Evolutionary conservation across 2,888 invertebrate genomes (phyloP).

Genomic region (Drosophila planitibia): DNA sequence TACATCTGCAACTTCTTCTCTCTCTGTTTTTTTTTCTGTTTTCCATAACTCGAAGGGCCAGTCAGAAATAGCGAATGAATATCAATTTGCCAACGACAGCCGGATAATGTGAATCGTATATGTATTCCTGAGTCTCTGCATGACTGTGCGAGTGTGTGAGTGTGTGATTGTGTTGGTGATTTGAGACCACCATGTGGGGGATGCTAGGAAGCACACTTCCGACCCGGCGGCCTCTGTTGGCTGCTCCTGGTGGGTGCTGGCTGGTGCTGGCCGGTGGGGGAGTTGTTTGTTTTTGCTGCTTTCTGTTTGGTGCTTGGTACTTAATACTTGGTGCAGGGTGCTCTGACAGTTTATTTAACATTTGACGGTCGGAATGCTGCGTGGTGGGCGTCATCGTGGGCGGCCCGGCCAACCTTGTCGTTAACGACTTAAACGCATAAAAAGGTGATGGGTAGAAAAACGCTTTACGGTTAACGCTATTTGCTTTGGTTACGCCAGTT

Average conservation of each 20-base stretch:
- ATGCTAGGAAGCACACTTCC: slow-evolving; percentile 35
- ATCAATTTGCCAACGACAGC: slow-evolving; percentile 61
- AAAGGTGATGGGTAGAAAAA: slow-evolving; percentile 52
- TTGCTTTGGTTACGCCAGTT: slow-evolving; percentile 49
- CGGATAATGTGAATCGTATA: slow-evolving; percentile 25
- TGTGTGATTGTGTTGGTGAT: slow-evolving; percentile 73
- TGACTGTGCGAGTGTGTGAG: slow-evolving; percentile 40
- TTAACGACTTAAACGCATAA: slow-evolving; percentile 63
- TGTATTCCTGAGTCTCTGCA: slow-evolving; percentile 13
- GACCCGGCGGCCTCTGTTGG: not conserved
- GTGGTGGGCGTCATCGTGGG: slow-evolving; percentile 50
- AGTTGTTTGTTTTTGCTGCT: slow-evolving; percentile 10
- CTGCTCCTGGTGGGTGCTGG: not conserved
- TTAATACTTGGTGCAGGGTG: slow-evolving; percentile 17
- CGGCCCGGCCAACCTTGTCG: slow-evolving; percentile 59
- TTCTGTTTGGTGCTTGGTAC: not conserved
- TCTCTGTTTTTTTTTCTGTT: not conserved
- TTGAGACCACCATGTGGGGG: slow-evolving; percentile 39
- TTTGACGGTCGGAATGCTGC: slow-evolving; percentile 47
- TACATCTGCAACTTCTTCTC: slow-evolving; percentile 9
- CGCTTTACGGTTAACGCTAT: slow-evolving; percentile 48
- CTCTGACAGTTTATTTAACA: slow-evolving; percentile 55
- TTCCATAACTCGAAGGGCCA: not conserved
- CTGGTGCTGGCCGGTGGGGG: not conserved
- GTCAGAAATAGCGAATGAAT: slow-evolving; percentile 59